Base-by-base conservation (phyloP, 2,888 invertebrate species). In the Nebria salina region DNA sequence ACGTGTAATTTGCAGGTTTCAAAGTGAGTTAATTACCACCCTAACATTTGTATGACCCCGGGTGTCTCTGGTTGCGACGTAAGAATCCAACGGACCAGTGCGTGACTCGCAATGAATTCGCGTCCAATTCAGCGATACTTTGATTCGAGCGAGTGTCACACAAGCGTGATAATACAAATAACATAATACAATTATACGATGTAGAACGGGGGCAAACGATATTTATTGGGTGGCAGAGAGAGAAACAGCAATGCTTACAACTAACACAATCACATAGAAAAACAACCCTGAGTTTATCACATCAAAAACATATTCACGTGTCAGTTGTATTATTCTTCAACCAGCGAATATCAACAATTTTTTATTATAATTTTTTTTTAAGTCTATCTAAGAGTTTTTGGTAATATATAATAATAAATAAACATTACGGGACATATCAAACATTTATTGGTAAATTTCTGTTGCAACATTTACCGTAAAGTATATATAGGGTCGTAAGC, bases 11-110 rank as follows among this genome's bases (percentile, higher is more conserved):
- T 84, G 78, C 82, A 84, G 85, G 83, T 85, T 85, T 84, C 85
- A 85, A 86, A 86, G 86, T 86, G 87, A 85, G 87, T 86, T 87
- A 87, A 87, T 87, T 87, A 87, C 84, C 85, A 84, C 66, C 84
- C 83, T 83, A 83, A 83, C 84, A 84, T 83, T 85, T 85, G 85
- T 83, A 82, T 80, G 85, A 86, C 86, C 85, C 83, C 86, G 87
- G 87, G 87, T 84, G 85, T 65, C 82, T 83, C 82, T 77, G 83
- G 54, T 72, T 70, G 11, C 65, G 81, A 70, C 73, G 81, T 82
- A 84, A 83, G 83, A 83, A 43, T 66, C 34, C 41, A 81, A 64
- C 43, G 5, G 64, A 13, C 20, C 81, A 72, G 72, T 25, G 15
- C 26, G 65, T 2, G 70, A 11, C n/a, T 72, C 65, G 66, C n/a